Evolutionary conservation across 2,888 invertebrate genomes (phyloP), one percentile per base, ranked within the genome.

Genomic region (Epinotia demarniana): DNA sequence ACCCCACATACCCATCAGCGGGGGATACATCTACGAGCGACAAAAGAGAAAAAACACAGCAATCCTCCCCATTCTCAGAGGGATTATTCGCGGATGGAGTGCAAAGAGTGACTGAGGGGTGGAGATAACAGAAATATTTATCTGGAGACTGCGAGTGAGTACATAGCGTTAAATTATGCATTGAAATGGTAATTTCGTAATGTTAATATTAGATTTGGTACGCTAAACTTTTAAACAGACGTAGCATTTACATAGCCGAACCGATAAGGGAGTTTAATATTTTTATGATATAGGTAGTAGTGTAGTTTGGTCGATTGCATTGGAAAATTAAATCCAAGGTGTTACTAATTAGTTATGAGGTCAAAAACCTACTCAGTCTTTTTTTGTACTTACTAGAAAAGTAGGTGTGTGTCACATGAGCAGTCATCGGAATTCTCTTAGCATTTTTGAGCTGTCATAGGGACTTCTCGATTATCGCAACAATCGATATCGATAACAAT

Each of bases 101-200:
- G 91, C 85, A 83, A 87, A 86, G 89, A 89, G 88, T 85, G 88
- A 86, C 87, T 87, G 89, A 86, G 88, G 90, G 91, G 89, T 81
- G 86, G 82, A 89, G 92, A 92, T 90, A 91, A 89, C 85, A 86
- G 87, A 83, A 86, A 89, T 88, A 87, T 90, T 89, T 90, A 89
- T 88, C 86, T 84, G 84, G 81, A 85, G 85, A 81, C 80, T 84
- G 82, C 84, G 85, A 82, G 83, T 82, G 77, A 77, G 81, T 87
- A 89, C 85, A 88, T 87, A 84, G 88, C 73, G 89, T 86, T 88
- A 91, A 92, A 91, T 90, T 92, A 92, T 92, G 92, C 92, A 92
- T 92, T 92, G 90, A 92, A 92, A 92, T 93, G 92, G 88, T 92
- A 92, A 93, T 92, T 88, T 61, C n/a, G 75, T 46, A 67, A 60